Conservation (phyloP, 2,888 invertebrate genomes). For the Latheticus oryzae region DNA sequence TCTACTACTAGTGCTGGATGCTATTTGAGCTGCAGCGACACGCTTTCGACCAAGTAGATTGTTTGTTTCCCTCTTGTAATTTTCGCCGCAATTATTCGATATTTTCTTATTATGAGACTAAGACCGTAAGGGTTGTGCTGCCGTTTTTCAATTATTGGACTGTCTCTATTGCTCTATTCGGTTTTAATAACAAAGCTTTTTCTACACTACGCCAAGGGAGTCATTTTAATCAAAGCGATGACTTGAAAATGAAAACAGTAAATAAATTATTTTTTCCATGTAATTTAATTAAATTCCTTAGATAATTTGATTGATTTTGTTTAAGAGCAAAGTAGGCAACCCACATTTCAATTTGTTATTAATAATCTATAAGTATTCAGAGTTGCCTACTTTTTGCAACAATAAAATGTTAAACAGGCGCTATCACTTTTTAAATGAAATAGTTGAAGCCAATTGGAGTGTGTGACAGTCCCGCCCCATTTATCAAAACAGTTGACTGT, state of each 20-base stretch:
- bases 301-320: constrained; percentile 4
- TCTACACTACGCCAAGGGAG: too few relatives aligned
- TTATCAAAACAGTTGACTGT: constrained; percentile 38
- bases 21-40: constrained; percentile 26
- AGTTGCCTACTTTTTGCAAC: constrained; percentile 25
- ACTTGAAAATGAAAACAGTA: too few relatives aligned
- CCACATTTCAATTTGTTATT: constrained; percentile 2
- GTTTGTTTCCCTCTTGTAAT: constrained; percentile 41
- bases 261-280: too few relatives aligned
- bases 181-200: too few relatives aligned
- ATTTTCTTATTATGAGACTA: constrained; percentile 36
- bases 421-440: too few relatives aligned
- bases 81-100: constrained; percentile 41
- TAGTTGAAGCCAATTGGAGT: constrained; percentile 22
- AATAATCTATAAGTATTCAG: constrained; percentile 16
- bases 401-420: too few relatives aligned
- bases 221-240: too few relatives aligned
- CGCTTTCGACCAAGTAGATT: constrained; percentile 38
- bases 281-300: too few relatives aligned
- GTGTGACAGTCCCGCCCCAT: constrained; percentile 26
- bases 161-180: constrained; percentile 9
- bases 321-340: constrained; percentile 26
- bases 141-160: constrained; percentile 33
- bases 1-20: constrained; percentile 23
- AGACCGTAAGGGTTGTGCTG: constrained; percentile 34